A percentile compares a stretch with the other conserved stretches of the same genome.
Evolutionary conservation across 2,888 invertebrate genomes (phyloP).

Genomic region (Cephonodes hylas): DNA sequence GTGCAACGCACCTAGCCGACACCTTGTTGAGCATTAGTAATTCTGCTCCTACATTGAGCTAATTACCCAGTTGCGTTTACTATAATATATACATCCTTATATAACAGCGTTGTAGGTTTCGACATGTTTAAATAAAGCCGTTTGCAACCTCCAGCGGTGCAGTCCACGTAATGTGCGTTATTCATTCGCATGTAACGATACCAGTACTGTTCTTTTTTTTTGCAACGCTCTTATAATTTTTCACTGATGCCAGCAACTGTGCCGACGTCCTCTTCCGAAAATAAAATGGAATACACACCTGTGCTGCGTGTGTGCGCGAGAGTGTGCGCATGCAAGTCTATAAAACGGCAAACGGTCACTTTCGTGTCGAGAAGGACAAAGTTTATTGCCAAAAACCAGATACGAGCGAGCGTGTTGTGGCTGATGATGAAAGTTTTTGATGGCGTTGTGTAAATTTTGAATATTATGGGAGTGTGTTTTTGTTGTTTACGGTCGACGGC

Average conservation of each 20-base stretch:
- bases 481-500: not conserved
- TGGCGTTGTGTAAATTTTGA: not conserved
- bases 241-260: conserved; percentile 19
- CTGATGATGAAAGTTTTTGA: conserved; percentile 16
- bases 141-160: not conserved
- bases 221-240: conserved; percentile 26
- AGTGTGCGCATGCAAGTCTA: not conserved
- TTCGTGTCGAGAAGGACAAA: conserved; percentile 18
- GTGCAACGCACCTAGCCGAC: not conserved
- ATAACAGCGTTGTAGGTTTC: not conserved
- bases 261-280: conserved; percentile 24
- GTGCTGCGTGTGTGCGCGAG: not conserved
- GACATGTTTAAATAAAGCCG: not conserved
- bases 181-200: conserved; percentile 17
- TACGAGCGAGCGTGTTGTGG: conserved; percentile 7
- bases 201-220: conserved; percentile 14
- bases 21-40: not conserved
- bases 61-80: conserved; percentile 3
- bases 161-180: conserved; percentile 10
- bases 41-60: conserved; percentile 5
- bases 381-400: conserved; percentile 21
- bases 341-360: conserved; percentile 23
- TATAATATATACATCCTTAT: not conserved
- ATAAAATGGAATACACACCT: conserved; percentile 23
- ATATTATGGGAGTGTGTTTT: not conserved